Percentiles rank a stretch among this genome's conserved stretches.
Conservation (phyloP, 2,888 invertebrate genomes). For the Ctenicera cuprea region DNA sequence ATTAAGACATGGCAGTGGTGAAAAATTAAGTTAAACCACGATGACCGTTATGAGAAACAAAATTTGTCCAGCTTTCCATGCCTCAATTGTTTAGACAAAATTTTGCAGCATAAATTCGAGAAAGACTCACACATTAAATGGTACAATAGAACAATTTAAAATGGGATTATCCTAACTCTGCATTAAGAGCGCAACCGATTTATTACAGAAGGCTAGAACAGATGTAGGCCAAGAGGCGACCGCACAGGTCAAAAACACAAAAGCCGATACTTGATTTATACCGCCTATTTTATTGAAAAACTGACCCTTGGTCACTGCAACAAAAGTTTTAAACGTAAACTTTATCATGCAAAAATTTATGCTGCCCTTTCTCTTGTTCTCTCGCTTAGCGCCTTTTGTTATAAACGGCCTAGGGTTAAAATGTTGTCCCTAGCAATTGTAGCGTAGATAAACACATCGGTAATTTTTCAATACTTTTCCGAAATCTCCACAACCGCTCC, state of each 20-base stretch:
- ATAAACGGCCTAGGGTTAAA: slow-evolving; percentile 69
- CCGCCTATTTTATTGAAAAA: slow-evolving; percentile 67
- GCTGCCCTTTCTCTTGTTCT: slow-evolving; percentile 65
- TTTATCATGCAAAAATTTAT: slow-evolving; percentile 69
- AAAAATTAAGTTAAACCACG: neutral
- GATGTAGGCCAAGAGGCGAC: slow-evolving; percentile 73
- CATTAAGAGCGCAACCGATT: slow-evolving; percentile 59
- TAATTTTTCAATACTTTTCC: slow-evolving; percentile 69
- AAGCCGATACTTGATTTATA: slow-evolving; percentile 71
- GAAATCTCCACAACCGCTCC: slow-evolving; percentile 52
- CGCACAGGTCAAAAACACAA: slow-evolving; percentile 66
- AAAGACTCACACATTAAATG: slow-evolving; percentile 53
- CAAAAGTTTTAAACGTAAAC: slow-evolving; percentile 64
- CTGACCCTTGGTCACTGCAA: slow-evolving; percentile 65
- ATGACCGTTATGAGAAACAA: slow-evolving; percentile 47
- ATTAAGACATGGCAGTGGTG: neutral
- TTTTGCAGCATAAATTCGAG: slow-evolving; percentile 38
- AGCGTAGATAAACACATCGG: slow-evolving; percentile 71
- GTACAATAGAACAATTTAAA: slow-evolving; percentile 60
- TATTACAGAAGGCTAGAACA: slow-evolving; percentile 68
- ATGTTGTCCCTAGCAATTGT: slow-evolving; percentile 71
- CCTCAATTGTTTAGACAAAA: slow-evolving; percentile 32
- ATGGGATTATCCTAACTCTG: slow-evolving; percentile 59
- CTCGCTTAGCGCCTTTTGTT: slow-evolving; percentile 64
- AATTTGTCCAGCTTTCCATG: slow-evolving; percentile 38